These are phyloP conservation scores for Drosophila aldrichi DNA, from an alignment of 2,888 invertebrate species.

Conservation along the genomic window DNA sequence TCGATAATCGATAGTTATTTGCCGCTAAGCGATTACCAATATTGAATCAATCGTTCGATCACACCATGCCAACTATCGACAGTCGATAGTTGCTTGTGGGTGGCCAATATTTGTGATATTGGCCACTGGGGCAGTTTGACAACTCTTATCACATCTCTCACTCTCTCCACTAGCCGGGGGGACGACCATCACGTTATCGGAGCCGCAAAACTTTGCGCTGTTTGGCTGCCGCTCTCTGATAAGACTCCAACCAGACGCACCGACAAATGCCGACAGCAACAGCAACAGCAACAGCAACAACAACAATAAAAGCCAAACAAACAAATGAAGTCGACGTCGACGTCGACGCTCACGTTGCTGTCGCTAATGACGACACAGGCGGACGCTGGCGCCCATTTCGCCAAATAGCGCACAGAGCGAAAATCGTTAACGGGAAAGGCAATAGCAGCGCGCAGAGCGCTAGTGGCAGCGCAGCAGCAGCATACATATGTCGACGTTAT, in stretches of 20 bases:
- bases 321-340: conserved; percentile 35
- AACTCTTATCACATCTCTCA: conserved; percentile 1
- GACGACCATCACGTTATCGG: conserved; percentile 27
- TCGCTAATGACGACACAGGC: conserved; percentile 58
- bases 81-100: background rate
- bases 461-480: conserved; percentile 6
- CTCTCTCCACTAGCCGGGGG: background rate
- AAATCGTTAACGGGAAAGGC: conserved; percentile 73
- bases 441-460: conserved; percentile 16
- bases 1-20: background rate
- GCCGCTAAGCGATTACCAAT: background rate
- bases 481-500: conserved; percentile 16
- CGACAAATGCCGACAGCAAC: conserved; percentile 23
- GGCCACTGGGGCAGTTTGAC: conserved; percentile 11
- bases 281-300: conserved; percentile 18
- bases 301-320: conserved; percentile 42
- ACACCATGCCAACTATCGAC: background rate
- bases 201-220: conserved; percentile 30
- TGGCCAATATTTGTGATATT: background rate
- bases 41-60: background rate
- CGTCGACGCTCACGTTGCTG: conserved; percentile 15
- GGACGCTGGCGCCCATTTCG: conserved; percentile 36
- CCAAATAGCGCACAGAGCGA: conserved; percentile 21
- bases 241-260: conserved; percentile 43
- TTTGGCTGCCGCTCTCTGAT: conserved; percentile 35